phyloP scores from a whole-genome alignment of 2,113 vertebrate species.

The Trichomycterus rosablanca region DNA sequence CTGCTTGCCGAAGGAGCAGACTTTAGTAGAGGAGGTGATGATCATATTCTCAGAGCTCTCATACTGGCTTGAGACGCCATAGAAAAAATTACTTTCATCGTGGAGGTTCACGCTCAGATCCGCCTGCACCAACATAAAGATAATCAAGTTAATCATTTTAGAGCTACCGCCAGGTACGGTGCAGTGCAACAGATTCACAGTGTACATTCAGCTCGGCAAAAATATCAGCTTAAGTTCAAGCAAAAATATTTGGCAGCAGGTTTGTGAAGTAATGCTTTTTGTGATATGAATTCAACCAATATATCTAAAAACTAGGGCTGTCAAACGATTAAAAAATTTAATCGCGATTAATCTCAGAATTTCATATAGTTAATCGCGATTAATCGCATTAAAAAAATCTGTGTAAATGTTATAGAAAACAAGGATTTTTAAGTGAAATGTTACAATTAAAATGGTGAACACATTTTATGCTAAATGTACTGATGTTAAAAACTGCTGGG shows the following conservation, averaged over 20 bases:
- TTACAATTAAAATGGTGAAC: too few species aligned
- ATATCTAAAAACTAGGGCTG: too few species aligned
- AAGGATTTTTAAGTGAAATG: too few species aligned
- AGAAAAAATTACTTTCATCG: slow-evolving; percentile 88
- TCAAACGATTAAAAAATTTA: too few species aligned
- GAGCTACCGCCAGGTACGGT: neutral
- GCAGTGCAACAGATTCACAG: slow-evolving; percentile 28
- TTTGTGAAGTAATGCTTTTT: slow-evolving; percentile 25
- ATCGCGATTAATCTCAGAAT: too few species aligned
- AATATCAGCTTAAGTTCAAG: slow-evolving; percentile 4
- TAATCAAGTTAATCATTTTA: neutral
- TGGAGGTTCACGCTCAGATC: slow-evolving; percentile 87
- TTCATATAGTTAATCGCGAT: too few species aligned
- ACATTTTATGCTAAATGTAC: too few species aligned
- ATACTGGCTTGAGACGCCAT: slow-evolving; percentile 91
- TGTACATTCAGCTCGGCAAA: slow-evolving; percentile 10
- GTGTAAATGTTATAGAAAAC: too few species aligned
- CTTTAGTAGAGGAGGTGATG: slow-evolving; percentile 94
- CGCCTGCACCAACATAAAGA: slow-evolving; percentile 64
- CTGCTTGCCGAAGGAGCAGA: slow-evolving; percentile 95
- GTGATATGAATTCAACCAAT: slow-evolving; percentile 15
- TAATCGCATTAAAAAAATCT: too few species aligned
- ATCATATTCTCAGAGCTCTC: slow-evolving; percentile 92
- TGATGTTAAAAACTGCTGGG: too few species aligned
- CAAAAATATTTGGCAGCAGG: slow-evolving; percentile 22